These are phyloP conservation scores for Desmophyllum pertusum DNA, from an alignment of 92 coral and sea anemone species.

Conservation along the genomic window DNA sequence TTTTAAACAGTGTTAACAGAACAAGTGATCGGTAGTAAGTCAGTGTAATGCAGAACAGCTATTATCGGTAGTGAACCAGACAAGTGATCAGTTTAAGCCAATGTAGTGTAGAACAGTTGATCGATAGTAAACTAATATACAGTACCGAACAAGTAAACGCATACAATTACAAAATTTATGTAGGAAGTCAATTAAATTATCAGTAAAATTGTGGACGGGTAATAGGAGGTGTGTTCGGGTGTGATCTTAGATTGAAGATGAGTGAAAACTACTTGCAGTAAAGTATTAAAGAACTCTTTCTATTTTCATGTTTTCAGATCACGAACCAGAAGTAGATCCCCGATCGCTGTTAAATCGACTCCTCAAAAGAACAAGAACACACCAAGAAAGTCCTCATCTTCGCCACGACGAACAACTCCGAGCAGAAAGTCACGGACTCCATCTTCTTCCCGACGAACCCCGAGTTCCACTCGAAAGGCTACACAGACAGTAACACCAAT, in stretches of 20 bases:
- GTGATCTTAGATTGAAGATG: too few relatives aligned
- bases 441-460: constrained; percentile 18
- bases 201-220: neutral
- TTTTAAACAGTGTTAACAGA: too few relatives aligned
- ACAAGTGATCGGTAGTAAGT: neutral
- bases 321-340: constrained; percentile 37
- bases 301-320: neutral
- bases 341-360: constrained; percentile 5
- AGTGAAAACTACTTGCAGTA: neutral
- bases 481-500: constrained; percentile 42
- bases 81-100: neutral
- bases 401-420: constrained; percentile 24
- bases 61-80: too few relatives aligned
- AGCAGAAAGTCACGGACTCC: neutral
- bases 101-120: neutral
- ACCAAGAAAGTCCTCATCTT: constrained; percentile 6
- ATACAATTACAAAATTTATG: too few relatives aligned
- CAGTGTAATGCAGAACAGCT: too few relatives aligned
- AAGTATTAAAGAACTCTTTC: neutral
- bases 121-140: neutral
- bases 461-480: constrained; percentile 35
- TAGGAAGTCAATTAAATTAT: too few relatives aligned
- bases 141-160: neutral
- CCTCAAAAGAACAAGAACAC: neutral
- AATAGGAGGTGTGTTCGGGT: neutral